Conservation (phyloP, 2,797 vertebrate genomes). For the Tolypeutes matacus region DNA sequence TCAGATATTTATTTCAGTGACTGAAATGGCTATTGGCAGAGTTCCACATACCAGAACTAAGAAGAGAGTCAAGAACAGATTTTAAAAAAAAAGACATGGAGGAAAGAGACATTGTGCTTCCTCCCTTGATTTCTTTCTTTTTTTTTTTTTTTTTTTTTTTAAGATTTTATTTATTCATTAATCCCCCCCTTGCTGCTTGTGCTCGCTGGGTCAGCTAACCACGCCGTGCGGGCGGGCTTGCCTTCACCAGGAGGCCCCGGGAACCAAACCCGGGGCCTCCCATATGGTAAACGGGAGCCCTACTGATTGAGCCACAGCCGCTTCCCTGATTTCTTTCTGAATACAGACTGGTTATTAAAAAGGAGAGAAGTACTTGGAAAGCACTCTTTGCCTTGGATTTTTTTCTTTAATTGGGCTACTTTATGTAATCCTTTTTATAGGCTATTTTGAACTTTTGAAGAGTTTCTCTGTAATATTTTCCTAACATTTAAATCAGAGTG, state of each 20-base stretch:
- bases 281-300: too few species aligned
- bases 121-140: too few species aligned
- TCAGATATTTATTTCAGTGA: slow-evolving; percentile 81
- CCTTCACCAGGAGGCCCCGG: too few species aligned
- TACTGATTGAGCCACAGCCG: too few species aligned
- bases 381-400: not conserved
- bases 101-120: slow-evolving; percentile 58
- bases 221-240: too few species aligned
- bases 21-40: slow-evolving; percentile 73
- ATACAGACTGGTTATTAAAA: slow-evolving; percentile 45
- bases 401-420: not conserved
- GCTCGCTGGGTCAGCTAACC: too few species aligned
- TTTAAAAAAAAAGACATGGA: slow-evolving; percentile 33
- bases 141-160: too few species aligned
- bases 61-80: slow-evolving; percentile 71
- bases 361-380: not conserved
- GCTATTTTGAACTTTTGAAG: slow-evolving; percentile 54
- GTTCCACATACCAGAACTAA: slow-evolving; percentile 68
- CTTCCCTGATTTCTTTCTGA: slow-evolving; percentile 72
- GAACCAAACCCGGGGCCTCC: too few species aligned
- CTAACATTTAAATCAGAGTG: slow-evolving; percentile 33
- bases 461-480: slow-evolving; percentile 46
- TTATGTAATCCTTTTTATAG: slow-evolving; percentile 54
- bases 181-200: too few species aligned
- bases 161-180: too few species aligned